Evolutionary conservation across 35 echinoderm and acorn worm genomes (phyloP).

Genomic region (Ophiothrix spiculata): DNA sequence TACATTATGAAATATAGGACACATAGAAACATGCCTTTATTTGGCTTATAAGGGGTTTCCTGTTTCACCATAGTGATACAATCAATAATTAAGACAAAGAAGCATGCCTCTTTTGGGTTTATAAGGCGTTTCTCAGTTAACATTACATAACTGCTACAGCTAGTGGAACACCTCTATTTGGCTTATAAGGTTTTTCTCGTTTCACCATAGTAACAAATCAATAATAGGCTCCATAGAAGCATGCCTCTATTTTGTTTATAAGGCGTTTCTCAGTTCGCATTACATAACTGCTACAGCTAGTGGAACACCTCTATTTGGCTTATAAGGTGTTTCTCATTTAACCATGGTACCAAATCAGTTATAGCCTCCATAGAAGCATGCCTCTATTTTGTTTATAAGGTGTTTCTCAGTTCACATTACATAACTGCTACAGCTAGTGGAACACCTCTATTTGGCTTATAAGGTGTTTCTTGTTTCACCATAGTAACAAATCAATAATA

Average conservation of each 20-base stretch:
- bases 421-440: conserved; percentile 32
- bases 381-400: too few species aligned
- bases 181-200: conserved; percentile 72
- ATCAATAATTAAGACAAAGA: too few species aligned
- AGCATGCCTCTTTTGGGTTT: too few species aligned
- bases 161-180: conserved; percentile 78
- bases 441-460: conserved; percentile 81
- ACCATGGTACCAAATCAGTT: too few species aligned
- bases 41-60: conserved; percentile 69
- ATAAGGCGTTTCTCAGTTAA: too few species aligned
- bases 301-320: conserved; percentile 79
- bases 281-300: conserved; percentile 18
- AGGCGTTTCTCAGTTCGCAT: too few species aligned
- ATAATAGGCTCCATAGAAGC: too few species aligned
- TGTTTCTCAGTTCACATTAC: conserved; percentile 49
- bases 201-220: conserved; percentile 84
- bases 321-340: conserved; percentile 75
- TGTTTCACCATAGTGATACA: conserved; percentile 82
- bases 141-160: conserved; percentile 7
- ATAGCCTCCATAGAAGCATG: too few species aligned
- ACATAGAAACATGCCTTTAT: too few species aligned
- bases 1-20: conserved; percentile 9
- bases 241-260: too few species aligned
- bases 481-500: too few species aligned
- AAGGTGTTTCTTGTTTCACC: conserved; percentile 69